These are phyloP conservation scores for Ennomos fuscantarius DNA, from an alignment of 2,888 invertebrate species.

Conservation along the genomic window DNA sequence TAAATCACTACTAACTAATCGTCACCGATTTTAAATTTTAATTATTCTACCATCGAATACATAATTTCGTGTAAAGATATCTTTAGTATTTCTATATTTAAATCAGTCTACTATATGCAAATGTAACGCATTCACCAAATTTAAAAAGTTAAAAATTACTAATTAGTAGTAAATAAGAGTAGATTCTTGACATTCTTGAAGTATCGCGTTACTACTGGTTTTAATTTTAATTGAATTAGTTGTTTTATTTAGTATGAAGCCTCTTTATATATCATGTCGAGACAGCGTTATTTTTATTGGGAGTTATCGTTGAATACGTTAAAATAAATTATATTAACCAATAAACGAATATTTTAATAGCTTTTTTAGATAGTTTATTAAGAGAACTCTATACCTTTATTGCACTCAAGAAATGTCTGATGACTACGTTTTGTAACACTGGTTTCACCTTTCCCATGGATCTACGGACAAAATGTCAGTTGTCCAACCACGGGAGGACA, in stretches of 20 bases:
- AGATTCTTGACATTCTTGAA: constrained; percentile 39
- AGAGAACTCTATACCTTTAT: no score
- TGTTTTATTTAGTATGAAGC: constrained; percentile 20
- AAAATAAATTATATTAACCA: no score
- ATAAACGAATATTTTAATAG: no score
- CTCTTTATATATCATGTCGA: constrained; percentile 9
- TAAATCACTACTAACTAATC: constrained; percentile 8
- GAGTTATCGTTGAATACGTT: constrained; percentile 2
- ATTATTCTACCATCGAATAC: constrained; percentile 15
- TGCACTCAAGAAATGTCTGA: no score
- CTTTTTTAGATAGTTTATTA: no score
- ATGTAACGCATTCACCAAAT: constrained; percentile 33
- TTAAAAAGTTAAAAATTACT: constrained; percentile 15
- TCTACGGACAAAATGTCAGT: no score
- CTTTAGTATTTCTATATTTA: constrained; percentile 29
- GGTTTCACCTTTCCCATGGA: no score
- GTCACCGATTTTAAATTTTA: constrained; percentile 24
- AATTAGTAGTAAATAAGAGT: constrained; percentile 38
- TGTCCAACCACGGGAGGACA: no score
- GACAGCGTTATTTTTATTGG: constrained; percentile 8
- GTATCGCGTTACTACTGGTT: constrained; percentile 43
- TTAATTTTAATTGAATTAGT: constrained; percentile 21
- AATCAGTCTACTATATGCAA: constrained; percentile 35
- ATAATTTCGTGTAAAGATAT: constrained; percentile 23
- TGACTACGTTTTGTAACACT: no score